These are phyloP conservation scores for Rhinopomastus cyanomelas DNA, from an alignment of 2,113 vertebrate species.

Conservation along the genomic window DNA sequence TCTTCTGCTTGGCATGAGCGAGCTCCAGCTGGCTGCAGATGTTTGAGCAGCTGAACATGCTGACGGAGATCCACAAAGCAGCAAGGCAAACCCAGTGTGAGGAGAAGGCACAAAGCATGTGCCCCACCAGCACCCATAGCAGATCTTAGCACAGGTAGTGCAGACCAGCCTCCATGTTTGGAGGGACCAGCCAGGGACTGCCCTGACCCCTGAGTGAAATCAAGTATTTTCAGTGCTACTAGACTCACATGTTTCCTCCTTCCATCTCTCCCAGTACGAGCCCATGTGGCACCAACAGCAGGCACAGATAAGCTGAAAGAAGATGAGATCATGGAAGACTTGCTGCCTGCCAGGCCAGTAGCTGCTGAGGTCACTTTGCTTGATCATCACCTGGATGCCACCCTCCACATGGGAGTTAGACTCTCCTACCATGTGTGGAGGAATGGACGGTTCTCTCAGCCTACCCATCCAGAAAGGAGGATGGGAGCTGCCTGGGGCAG, in stretches of 20 bases:
- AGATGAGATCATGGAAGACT: neutral
- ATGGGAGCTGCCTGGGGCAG: neutral
- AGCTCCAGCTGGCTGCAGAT: neutral
- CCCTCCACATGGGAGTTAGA: fast-evolving
- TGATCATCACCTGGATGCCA: neutral
- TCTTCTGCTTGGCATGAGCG: neutral
- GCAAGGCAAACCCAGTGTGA: neutral
- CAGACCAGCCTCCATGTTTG: neutral
- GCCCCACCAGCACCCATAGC: neutral
- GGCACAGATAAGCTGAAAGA: neutral
- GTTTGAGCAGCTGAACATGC: neutral
- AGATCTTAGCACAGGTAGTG: neutral
- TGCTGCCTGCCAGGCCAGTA: neutral
- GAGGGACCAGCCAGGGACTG: neutral
- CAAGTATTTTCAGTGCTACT: neutral
- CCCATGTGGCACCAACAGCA: too few relatives aligned
- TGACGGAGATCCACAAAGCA: neutral
- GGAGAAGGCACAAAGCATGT: neutral
- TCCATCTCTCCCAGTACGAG: neutral
- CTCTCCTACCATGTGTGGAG: neutral
- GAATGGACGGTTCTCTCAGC: neutral
- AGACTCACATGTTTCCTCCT: neutral
- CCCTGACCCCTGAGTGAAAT: neutral
- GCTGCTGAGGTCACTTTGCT: neutral
- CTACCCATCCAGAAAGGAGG: neutral